These are phyloP conservation scores for Caenorhabditis tropicalis DNA, from an alignment of 1,140 invertebrate species.

Conservation along the genomic window DNA sequence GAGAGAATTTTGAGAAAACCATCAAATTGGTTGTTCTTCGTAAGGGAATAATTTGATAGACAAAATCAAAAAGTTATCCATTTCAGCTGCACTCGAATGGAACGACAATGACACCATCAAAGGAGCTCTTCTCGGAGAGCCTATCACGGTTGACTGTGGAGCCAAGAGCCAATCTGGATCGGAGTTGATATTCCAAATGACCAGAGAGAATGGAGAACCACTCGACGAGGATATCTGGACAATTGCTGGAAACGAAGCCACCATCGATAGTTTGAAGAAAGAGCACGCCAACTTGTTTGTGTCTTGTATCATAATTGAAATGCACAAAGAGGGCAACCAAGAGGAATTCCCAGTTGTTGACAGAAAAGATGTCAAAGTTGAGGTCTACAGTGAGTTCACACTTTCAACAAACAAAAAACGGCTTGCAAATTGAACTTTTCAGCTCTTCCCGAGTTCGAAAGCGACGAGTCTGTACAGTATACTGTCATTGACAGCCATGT, in stretches of 20 bases:
- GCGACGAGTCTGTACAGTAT: conserved; percentile 51
- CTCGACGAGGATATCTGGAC: conserved; percentile 46
- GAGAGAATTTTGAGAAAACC: conserved; percentile 38
- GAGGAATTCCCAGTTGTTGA: conserved; percentile 48
- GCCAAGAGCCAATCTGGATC: conserved; percentile 13
- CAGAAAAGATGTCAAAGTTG: conserved; percentile 45
- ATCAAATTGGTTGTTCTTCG: conserved; percentile 46
- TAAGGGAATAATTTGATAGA: neutral
- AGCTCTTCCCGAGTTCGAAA: conserved; percentile 56
- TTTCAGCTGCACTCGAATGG: conserved; percentile 55
- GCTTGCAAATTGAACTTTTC: neutral
- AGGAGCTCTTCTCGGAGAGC: conserved; percentile 55
- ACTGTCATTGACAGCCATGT: conserved; percentile 18
- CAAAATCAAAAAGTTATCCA: neutral
- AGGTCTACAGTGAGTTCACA: conserved; percentile 30
- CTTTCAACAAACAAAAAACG: neutral
- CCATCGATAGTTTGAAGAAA: conserved; percentile 21
- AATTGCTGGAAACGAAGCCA: conserved; percentile 50
- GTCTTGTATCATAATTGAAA: conserved; percentile 32
- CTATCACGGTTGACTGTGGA: conserved; percentile 55
- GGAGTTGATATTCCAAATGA: conserved; percentile 55
- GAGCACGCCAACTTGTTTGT: conserved; percentile 12
- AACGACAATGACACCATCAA: conserved; percentile 28
- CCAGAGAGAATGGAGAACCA: conserved; percentile 52
- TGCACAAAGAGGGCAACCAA: neutral